Conservation (phyloP, 2,113 vertebrate species). For the Pachyramphus minor region DNA sequence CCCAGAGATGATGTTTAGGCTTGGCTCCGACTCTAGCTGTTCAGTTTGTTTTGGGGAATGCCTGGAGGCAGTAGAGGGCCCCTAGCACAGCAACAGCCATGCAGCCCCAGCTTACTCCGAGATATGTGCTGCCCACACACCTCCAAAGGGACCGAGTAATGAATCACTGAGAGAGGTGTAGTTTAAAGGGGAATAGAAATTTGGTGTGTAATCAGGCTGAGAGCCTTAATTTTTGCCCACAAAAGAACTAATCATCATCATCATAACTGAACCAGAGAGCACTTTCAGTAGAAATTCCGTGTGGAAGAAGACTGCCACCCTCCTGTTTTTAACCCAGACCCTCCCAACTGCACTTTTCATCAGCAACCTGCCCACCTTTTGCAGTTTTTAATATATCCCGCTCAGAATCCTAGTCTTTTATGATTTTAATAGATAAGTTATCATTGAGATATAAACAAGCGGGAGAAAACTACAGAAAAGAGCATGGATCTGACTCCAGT, state of each 20-base stretch:
- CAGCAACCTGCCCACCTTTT: neutral
- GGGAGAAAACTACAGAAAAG: neutral
- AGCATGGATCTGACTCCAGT: neutral
- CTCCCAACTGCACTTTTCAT: neutral
- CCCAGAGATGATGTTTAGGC: neutral
- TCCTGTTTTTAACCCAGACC: neutral
- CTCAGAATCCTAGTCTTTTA: neutral
- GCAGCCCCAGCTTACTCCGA: neutral
- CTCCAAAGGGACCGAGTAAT: fast-evolving
- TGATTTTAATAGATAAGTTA: neutral
- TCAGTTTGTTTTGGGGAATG: neutral
- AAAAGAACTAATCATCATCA: neutral
- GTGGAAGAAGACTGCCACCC: slow-evolving; percentile 40
- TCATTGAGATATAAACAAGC: neutral
- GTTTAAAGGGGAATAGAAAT: neutral
- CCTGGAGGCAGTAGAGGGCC: neutral
- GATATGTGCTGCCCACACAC: fast-evolving
- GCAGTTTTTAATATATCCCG: neutral
- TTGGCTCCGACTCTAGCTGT: fast-evolving
- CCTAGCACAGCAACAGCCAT: fast-evolving
- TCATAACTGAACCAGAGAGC: neutral
- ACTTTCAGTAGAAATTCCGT: neutral
- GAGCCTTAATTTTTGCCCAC: neutral
- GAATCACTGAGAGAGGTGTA: neutral
- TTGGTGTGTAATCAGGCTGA: neutral